Evolutionary conservation across 2,797 vertebrate genomes (phyloP).

Genomic region (Lithobates sylvaticus): DNA sequence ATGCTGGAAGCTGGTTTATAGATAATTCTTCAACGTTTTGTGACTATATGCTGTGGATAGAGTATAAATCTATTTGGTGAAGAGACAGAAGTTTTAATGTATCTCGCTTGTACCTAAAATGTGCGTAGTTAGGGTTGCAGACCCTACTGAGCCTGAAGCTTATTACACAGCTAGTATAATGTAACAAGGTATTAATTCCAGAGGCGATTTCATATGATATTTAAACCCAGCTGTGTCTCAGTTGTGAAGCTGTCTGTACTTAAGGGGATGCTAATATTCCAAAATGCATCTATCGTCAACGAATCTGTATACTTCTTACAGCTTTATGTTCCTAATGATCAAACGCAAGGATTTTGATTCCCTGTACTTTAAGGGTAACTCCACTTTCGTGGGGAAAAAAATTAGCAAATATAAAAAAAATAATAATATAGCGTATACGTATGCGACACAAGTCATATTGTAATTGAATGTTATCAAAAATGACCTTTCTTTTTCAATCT

Average conservation of each 20-base stretch:
- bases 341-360: too few species aligned
- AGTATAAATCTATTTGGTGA: slow-evolving; percentile 29
- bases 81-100: not conserved
- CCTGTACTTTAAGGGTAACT: too few species aligned
- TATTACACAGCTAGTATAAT: not conserved
- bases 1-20: slow-evolving; percentile 29
- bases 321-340: too few species aligned
- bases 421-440: too few species aligned
- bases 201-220: not conserved
- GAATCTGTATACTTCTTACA: too few species aligned
- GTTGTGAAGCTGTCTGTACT: too few species aligned
- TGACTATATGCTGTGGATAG: not conserved
- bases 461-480: too few species aligned
- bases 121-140: not conserved
- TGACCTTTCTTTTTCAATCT: too few species aligned
- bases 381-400: too few species aligned
- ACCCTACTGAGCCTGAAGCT: not conserved
- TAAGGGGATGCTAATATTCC: not conserved
- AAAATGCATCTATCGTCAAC: not conserved
- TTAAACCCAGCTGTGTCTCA: not conserved
- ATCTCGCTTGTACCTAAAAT: not conserved
- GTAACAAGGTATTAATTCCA: not conserved
- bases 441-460: too few species aligned
- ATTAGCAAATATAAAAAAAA: too few species aligned
- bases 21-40: slow-evolving; percentile 7